These are phyloP conservation scores for Maconellicoccus hirsutus DNA, from an alignment of 1,140 invertebrate species.

Conservation along the genomic window DNA sequence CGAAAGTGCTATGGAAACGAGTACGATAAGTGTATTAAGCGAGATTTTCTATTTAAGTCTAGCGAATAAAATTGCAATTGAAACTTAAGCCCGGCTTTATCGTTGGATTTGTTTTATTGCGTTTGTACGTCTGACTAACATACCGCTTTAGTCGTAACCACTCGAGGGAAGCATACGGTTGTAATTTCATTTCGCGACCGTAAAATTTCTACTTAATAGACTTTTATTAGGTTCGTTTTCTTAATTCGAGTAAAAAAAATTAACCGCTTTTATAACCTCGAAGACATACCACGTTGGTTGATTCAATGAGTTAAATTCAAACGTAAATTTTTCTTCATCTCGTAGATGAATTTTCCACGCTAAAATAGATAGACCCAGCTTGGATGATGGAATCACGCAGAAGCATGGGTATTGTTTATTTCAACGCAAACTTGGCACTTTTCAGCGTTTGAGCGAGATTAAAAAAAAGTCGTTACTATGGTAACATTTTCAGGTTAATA, in stretches of 20 bases:
- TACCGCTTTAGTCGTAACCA: neutral
- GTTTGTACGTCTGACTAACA: neutral
- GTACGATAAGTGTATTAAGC: neutral
- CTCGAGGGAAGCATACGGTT: neutral
- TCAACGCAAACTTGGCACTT: neutral
- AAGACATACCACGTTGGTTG: no score
- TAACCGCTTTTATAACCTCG: neutral
- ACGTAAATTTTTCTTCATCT: no score
- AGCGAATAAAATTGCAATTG: neutral
- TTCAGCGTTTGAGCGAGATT: neutral
- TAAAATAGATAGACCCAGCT: no score
- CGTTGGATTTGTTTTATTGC: neutral
- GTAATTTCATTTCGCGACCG: neutral
- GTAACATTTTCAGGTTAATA: conserved; percentile 21
- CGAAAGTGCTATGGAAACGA: neutral
- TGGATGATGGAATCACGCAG: no score
- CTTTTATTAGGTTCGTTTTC: neutral
- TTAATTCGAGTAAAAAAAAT: conserved; percentile 3
- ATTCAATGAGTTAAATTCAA: no score
- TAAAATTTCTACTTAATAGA: neutral
- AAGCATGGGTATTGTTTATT: neutral
- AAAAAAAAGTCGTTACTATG: conserved; percentile 6
- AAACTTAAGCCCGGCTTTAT: neutral
- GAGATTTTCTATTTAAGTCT: neutral
- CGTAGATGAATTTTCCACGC: no score